Evolutionary conservation across 2,888 invertebrate species (phyloP).

Genomic region (Trachelus tabidus): DNA sequence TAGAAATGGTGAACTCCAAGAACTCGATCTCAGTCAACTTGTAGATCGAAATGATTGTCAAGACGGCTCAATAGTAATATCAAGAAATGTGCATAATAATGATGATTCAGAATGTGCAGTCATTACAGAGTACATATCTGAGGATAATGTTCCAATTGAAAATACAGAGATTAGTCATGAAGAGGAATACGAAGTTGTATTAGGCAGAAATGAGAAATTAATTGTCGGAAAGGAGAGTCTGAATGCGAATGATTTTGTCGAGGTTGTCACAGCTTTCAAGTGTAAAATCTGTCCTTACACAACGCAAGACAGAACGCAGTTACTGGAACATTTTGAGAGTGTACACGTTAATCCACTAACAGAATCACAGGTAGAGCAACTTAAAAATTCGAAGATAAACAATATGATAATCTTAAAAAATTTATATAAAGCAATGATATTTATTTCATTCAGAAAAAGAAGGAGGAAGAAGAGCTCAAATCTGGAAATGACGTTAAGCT

Average conservation of each 20-base stretch:
- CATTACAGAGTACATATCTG: slow-evolving; percentile 25
- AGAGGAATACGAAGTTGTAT: slow-evolving; percentile 35
- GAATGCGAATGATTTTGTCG: slow-evolving; percentile 67
- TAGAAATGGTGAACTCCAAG: slow-evolving; percentile 49
- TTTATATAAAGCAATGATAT: background rate
- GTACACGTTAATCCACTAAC: slow-evolving; percentile 47
- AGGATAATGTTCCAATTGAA: slow-evolving; percentile 30
- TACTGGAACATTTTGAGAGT: slow-evolving; percentile 63
- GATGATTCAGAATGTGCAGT: slow-evolving; percentile 18
- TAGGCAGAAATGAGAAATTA: slow-evolving; percentile 16
- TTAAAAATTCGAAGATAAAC: background rate
- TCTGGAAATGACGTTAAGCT: slow-evolving; percentile 46
- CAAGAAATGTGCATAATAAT: slow-evolving; percentile 35
- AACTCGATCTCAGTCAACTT: slow-evolving; percentile 42
- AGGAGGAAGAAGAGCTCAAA: slow-evolving; percentile 20
- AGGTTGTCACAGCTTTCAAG: slow-evolving; percentile 69
- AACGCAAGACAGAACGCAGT: slow-evolving; percentile 60
- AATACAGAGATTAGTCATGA: slow-evolving; percentile 25
- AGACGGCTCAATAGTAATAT: slow-evolving; percentile 24
- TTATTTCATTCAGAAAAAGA: slow-evolving; percentile 12
- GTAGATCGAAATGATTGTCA: slow-evolving; percentile 32
- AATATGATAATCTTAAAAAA: background rate
- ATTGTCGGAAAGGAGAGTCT: slow-evolving; percentile 32
- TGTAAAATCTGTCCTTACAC: slow-evolving; percentile 70
- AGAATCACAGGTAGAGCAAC: slow-evolving; percentile 32